These are phyloP conservation scores for Rhinopomastus cyanomelas DNA, from an alignment of 2,113 vertebrate genomes.

Conservation along the genomic window DNA sequence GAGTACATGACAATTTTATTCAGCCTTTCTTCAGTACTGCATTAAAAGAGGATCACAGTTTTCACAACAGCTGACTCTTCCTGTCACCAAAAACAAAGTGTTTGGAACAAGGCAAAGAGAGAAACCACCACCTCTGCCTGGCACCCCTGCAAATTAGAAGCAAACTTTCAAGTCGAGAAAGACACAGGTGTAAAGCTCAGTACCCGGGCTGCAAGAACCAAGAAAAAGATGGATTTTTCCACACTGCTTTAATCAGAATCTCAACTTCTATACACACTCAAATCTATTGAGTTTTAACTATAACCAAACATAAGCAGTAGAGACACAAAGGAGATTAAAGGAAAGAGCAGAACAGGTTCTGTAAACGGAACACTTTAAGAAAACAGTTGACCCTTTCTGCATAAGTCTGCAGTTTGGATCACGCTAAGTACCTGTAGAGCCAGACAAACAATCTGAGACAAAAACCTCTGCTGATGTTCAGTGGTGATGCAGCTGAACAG, in stretches of 20 bases:
- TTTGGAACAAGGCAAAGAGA: not conserved
- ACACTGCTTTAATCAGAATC: not conserved
- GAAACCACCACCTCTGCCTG: not conserved
- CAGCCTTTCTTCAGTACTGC: not conserved
- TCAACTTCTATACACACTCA: not conserved
- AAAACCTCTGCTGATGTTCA: not conserved
- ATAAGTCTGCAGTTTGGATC: not conserved
- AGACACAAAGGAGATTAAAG: not conserved
- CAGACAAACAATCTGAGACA: not conserved
- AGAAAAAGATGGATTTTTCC: not conserved
- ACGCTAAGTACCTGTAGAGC: rapidly evolving
- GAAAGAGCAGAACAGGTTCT: not conserved
- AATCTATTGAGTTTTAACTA: not conserved
- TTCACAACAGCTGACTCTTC: slow-evolving; percentile 18
- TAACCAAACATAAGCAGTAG: not conserved
- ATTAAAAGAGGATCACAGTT: slow-evolving; percentile 21
- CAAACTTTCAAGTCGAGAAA: not conserved
- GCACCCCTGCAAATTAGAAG: not conserved
- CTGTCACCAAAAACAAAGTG: slow-evolving; percentile 5
- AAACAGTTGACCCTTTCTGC: not conserved
- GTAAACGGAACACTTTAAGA: not conserved
- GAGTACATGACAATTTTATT: slow-evolving; percentile 12
- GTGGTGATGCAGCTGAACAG: not conserved
- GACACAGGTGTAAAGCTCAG: not conserved
- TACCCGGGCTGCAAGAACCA: not conserved